Base-by-base conservation (phyloP, 2,113 vertebrate species). In the Malurus alboscapulatus region DNA sequence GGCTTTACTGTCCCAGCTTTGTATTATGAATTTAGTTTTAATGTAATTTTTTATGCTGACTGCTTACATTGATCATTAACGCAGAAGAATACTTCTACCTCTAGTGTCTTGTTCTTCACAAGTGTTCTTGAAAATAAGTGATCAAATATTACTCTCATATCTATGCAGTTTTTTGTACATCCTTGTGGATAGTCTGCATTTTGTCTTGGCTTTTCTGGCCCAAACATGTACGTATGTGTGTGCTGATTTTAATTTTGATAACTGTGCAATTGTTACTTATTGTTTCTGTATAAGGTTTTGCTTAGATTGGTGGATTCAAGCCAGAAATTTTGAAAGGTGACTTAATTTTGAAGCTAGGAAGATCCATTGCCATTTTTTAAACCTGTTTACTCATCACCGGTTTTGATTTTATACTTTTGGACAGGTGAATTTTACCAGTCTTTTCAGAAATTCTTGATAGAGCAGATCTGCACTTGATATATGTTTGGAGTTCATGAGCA, bases 181-280 rank as follows among this genome's bases (percentile, higher is more conserved):
- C 24, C 48, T 38, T 69, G 19, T 82, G 66, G 5, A 7, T 57
- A 34, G 19, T n/a, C 8, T 85, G 12, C 26, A 3, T 30, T 76
- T 81, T 26, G 1, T 55, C 40, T 66, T 73, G 25, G 5, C 21
- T 51, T 2, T 69, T 80, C 9, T n/a, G 38, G 22, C 27, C 30
- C 15, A 48, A 55, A 32, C 42, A 24, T 7, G 0, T 71, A 0
- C 10, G 11, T 38, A 26, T 24, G 4, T 25, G 13, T 32, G 8
- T 85, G 25, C 17, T 73, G 19, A 61, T 61, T 89, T 66, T 67
- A 9, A 36, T 29, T 65, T 67, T 53, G 24, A 10, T 75, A 36
- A 26, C 22, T 68, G 5, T 83, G 29, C 38, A 54, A 1, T 69
- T 51, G 66, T 59, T 50, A 47, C 14, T 26, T 62, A 2, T 2